Conservation (phyloP, 2,113 vertebrate genomes). For the Gallinago media region DNA sequence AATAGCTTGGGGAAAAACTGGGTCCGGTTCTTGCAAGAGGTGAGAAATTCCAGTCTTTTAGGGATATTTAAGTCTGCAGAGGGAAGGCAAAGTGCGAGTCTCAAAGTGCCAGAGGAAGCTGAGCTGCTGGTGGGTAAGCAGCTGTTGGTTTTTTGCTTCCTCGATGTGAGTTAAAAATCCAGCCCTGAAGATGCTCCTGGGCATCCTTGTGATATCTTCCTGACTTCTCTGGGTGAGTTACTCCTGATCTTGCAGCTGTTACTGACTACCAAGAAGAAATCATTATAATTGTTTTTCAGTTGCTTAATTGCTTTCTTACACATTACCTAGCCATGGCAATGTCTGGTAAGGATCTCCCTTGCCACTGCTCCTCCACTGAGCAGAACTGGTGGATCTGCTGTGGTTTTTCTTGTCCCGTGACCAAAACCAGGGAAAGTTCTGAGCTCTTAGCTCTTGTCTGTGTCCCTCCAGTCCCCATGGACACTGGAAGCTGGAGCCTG, state of each 20-base stretch:
- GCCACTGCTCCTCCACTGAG: background rate
- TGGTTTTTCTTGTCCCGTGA: background rate
- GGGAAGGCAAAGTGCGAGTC: rapidly evolving
- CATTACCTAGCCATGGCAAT: background rate
- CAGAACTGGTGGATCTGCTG: background rate
- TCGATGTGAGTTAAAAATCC: rapidly evolving
- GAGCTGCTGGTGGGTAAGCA: rapidly evolving
- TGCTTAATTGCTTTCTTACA: background rate
- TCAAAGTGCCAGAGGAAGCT: rapidly evolving
- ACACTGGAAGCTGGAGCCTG: no score
- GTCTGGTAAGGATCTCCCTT: rapidly evolving
- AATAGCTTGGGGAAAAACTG: background rate
- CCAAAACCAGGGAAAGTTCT: background rate
- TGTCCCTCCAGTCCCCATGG: no score
- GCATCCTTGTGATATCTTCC: rapidly evolving
- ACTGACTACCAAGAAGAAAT: background rate
- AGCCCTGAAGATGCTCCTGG: background rate
- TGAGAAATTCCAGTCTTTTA: background rate
- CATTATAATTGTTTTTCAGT: background rate
- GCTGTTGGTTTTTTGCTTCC: background rate
- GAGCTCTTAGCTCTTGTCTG: no score
- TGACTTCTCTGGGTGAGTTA: background rate
- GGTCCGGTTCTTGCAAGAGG: rapidly evolving
- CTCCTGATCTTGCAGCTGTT: background rate
- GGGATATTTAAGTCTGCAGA: rapidly evolving